Evolutionary conservation across 2,888 invertebrate genomes (phyloP).

Genomic region (Coelopa pilipes): DNA sequence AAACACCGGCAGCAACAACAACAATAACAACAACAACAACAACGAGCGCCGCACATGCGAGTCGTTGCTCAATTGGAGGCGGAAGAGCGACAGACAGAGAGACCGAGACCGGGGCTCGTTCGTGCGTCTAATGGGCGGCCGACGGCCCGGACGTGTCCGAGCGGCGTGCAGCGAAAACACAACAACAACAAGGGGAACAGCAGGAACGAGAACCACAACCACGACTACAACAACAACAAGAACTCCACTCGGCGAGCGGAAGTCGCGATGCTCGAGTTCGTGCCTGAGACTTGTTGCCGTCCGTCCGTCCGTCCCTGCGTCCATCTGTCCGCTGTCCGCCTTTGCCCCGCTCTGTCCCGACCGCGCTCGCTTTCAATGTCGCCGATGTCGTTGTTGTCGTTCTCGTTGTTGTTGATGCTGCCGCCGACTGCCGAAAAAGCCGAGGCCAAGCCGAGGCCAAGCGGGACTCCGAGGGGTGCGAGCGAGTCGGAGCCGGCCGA

Average conservation of each 20-base stretch:
- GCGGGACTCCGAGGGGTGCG: too few relatives aligned
- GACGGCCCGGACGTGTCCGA: neutral
- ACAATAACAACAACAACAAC: constrained; percentile 23
- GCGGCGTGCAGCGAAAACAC: constrained; percentile 3
- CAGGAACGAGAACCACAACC: neutral
- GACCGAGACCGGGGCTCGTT: neutral
- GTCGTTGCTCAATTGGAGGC: constrained; percentile 20
- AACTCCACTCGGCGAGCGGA: neutral
- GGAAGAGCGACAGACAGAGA: neutral
- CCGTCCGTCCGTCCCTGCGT: too few relatives aligned
- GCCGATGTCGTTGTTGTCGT: too few relatives aligned
- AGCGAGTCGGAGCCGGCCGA: too few relatives aligned
- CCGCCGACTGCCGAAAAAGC: too few relatives aligned
- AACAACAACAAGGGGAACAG: neutral
- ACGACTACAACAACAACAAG: neutral
- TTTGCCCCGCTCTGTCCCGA: too few relatives aligned
- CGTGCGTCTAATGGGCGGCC: constrained; percentile 13
- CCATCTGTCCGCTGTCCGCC: too few relatives aligned
- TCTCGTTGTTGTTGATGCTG: too few relatives aligned
- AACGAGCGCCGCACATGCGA: neutral
- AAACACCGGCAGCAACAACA: neutral
- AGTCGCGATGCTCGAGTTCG: constrained; percentile 5
- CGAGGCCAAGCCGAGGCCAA: too few relatives aligned
- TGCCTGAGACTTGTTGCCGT: neutral
- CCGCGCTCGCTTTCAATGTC: too few relatives aligned